Evolutionary conservation across 2,113 vertebrate genomes (phyloP), one percentile per base, ranked within the genome.

Genomic region (Engraulis encrasicolus): DNA sequence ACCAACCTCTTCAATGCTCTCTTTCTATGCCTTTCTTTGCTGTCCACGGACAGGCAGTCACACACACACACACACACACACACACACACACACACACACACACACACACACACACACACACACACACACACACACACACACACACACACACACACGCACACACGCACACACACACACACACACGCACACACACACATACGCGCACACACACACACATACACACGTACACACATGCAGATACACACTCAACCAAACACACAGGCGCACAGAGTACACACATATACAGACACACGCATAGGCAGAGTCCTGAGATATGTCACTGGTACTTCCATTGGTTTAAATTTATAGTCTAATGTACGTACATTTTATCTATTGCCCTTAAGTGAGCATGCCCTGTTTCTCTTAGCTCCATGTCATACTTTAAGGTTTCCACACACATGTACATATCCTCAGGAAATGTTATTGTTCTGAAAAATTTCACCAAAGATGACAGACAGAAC

Each of bases 51-150:
- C 58, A 66, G 11, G n/a, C 58, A 66, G n/a, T 23, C 58, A 66
- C n/a, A 66, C 58, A 66, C 58, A 66, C 58, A 66, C 23, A 27
- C 58, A 31, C 58, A 61, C 58, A 61, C 58, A 61, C 58, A 61
- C 58, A 61, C 58, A 11, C 58, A 61, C 20, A 61, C 58, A 61
- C 58, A 20, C 50, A 19, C 19, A 54, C 19, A 54, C 17, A 19
- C 19, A 54, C 19, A 19, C 50, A 54, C 50, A 54, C 17, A 19
- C 50, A 54, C 50, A 54, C 18, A 54, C 18, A 20, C 18, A 20
- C 50, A 54, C 50, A 54, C 17, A 52, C 50, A 52, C 50, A 18
- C 12, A 19, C 12, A 14, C 17, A 52, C 50, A 52, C 50, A 18
- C 20, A 19, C 11, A 50, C 3, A 14, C 17, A 17, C 17, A 50